Evolutionary conservation across 1,140 invertebrate species (phyloP).

Genomic region (Choristoneura fumiferana): DNA sequence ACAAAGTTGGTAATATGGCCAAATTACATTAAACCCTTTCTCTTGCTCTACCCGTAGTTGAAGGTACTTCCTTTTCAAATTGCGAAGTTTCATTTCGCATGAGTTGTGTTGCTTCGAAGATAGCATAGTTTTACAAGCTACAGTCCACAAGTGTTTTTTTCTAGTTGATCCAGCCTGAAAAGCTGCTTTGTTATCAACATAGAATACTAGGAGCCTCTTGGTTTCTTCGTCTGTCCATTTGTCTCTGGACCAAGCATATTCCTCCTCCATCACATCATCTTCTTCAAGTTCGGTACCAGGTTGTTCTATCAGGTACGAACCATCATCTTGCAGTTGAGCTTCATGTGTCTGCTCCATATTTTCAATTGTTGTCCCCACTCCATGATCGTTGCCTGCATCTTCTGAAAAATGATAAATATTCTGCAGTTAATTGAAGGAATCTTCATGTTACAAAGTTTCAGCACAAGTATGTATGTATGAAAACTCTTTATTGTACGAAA

Average conservation of each 20-base stretch:
- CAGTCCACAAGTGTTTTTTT: slow-evolving; percentile 59
- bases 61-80: slow-evolving; percentile 50
- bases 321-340: slow-evolving; percentile 35
- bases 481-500: too few species aligned
- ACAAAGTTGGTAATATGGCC: slow-evolving; percentile 50
- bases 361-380: slow-evolving; percentile 33
- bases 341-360: slow-evolving; percentile 26
- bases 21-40: slow-evolving; percentile 35
- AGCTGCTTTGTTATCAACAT: slow-evolving; percentile 61
- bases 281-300: slow-evolving; percentile 27
- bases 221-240: slow-evolving; percentile 59
- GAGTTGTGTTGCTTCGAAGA: slow-evolving; percentile 40
- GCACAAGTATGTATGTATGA: too few species aligned
- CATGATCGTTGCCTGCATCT: slow-evolving; percentile 38
- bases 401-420: background rate
- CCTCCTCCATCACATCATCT: slow-evolving; percentile 28
- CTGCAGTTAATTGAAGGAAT: too few species aligned
- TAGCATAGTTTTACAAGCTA: slow-evolving; percentile 64
- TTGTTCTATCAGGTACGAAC: background rate
- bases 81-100: slow-evolving; percentile 54
- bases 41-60: slow-evolving; percentile 38
- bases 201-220: slow-evolving; percentile 56
- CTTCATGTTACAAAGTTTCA: too few species aligned
- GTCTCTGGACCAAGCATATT: slow-evolving; percentile 33
- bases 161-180: slow-evolving; percentile 49